phyloP scores from a whole-genome alignment of 2,888 invertebrate genomes.

The Agrilus biguttatus region DNA sequence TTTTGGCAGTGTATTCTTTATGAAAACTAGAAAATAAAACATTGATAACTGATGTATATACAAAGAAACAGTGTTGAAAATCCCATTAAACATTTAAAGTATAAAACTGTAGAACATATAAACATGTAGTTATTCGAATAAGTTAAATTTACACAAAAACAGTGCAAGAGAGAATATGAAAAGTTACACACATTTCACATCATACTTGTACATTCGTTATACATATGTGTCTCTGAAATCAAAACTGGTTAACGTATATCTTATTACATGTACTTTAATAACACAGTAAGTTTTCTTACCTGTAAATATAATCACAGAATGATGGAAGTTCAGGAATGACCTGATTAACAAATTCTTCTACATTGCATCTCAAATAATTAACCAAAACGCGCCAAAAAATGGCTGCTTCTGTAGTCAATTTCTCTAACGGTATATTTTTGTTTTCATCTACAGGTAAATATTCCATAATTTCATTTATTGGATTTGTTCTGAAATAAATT shows the following conservation, averaged over 20 bases:
- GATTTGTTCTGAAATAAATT: conserved; percentile 9
- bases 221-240: no score
- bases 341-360: conserved; percentile 34
- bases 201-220: no score
- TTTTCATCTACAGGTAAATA: conserved; percentile 32
- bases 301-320: conserved; percentile 57
- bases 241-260: no score
- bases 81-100: not conserved
- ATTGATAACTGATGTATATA: not conserved
- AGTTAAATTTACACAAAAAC: no score
- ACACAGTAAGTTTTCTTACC: conserved; percentile 31
- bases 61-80: no score
- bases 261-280: not conserved
- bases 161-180: no score
- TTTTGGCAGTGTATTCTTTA: conserved; percentile 3
- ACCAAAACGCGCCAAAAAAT: conserved; percentile 50
- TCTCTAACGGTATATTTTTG: conserved; percentile 36
- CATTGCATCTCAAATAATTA: conserved; percentile 30
- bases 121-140: no score
- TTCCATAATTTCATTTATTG: conserved; percentile 28
- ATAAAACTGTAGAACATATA: conserved; percentile 1
- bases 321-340: conserved; percentile 58
- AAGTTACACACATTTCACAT: not conserved
- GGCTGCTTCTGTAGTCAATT: conserved; percentile 38
- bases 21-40: conserved; percentile 5